Percentiles rank a stretch among this genome's conserved stretches.
phyloP scores from a whole-genome alignment of 2,888 invertebrate genomes.

The Bursaphelenchus okinawaensis region DNA sequence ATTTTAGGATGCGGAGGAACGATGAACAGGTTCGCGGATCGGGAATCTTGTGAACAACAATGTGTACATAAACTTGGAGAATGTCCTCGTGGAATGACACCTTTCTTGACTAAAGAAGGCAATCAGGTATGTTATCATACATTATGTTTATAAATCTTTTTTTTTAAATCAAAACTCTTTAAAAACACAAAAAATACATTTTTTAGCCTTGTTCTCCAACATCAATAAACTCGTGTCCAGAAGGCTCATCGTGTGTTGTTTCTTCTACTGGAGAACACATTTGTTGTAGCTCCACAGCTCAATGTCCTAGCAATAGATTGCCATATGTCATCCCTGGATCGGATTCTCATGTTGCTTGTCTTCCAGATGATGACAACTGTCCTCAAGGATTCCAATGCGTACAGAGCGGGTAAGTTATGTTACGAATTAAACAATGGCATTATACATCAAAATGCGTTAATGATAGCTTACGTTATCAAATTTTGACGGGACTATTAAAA shows the following conservation, averaged over 20 bases:
- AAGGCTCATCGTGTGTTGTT: slow-evolving; percentile 47
- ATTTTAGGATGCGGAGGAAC: slow-evolving; percentile 49
- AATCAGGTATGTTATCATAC: slow-evolving; percentile 13
- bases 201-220: slow-evolving; percentile 40
- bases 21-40: slow-evolving; percentile 46
- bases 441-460: background rate
- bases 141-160: slow-evolving; percentile 6
- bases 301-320: slow-evolving; percentile 45
- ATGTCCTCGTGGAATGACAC: slow-evolving; percentile 53
- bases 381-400: slow-evolving; percentile 48
- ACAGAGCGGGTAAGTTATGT: slow-evolving; percentile 44
- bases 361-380: slow-evolving; percentile 49
- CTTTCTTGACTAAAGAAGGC: slow-evolving; percentile 28
- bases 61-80: slow-evolving; percentile 44
- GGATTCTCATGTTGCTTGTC: slow-evolving; percentile 53
- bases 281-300: slow-evolving; percentile 44
- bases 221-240: slow-evolving; percentile 44
- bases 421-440: no score
- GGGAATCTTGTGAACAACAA: slow-evolving; percentile 41
- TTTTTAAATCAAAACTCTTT: background rate
- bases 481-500: no score
- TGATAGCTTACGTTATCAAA: background rate
- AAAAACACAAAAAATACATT: no score
- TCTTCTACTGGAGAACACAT: slow-evolving; percentile 47
- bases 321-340: slow-evolving; percentile 55